These are phyloP conservation scores for Macrophya annulata DNA, from an alignment of 2,888 invertebrate genomes.

Conservation along the genomic window DNA sequence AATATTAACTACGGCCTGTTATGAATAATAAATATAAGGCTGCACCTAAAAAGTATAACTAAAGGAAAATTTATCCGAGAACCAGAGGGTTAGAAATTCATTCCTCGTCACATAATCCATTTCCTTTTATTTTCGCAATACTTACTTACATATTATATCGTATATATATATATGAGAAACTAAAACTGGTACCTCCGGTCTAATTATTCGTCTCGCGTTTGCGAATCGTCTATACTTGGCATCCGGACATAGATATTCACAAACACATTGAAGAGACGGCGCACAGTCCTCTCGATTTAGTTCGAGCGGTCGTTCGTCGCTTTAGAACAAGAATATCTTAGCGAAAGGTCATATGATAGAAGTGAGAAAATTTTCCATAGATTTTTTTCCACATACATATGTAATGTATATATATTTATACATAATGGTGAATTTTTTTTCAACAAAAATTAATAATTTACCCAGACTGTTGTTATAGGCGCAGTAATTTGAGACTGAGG, in stretches of 20 bases:
- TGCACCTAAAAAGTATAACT: neutral
- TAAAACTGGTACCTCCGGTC: constrained; percentile 8
- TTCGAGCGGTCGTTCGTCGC: constrained; percentile 26
- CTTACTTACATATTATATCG: neutral
- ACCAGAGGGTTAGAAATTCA: constrained; percentile 3
- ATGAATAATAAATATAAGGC: neutral
- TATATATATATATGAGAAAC: neutral
- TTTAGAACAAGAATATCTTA: constrained; percentile 5
- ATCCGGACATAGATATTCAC: neutral
- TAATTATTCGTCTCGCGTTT: constrained; percentile 40
- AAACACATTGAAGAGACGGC: neutral
- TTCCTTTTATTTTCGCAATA: neutral
- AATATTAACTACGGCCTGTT: neutral
- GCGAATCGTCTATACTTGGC: constrained; percentile 47
- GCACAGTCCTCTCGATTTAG: constrained; percentile 39
- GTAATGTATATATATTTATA: no score
- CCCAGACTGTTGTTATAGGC: neutral
- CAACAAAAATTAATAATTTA: neutral
- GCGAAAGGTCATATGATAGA: constrained; percentile 4
- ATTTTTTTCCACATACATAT: no score
- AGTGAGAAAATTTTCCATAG: neutral
- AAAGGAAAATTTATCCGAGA: neutral
- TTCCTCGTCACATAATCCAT: constrained; percentile 3
- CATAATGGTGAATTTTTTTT: neutral
- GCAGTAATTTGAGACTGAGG: neutral